These are phyloP conservation scores for Monarcha castaneiventris DNA, from an alignment of 2,113 vertebrate genomes.

Conservation along the genomic window DNA sequence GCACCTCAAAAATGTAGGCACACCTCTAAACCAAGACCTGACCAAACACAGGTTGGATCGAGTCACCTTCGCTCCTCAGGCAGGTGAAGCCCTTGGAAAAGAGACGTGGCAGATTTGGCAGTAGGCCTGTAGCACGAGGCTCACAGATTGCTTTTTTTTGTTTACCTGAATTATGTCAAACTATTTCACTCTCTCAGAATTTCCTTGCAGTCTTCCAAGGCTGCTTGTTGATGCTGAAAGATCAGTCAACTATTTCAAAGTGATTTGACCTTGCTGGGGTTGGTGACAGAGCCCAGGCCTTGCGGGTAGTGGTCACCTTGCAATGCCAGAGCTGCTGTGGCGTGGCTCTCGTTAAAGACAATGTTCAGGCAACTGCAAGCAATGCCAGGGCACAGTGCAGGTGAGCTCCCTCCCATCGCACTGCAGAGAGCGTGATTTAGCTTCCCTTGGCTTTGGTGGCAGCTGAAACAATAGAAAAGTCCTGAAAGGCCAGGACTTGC, in stretches of 20 bases:
- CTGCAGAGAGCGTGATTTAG: not conserved
- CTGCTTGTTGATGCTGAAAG: not conserved
- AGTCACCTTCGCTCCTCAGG: not conserved
- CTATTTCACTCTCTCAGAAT: not conserved
- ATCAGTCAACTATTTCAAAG: not conserved
- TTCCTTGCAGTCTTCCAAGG: not conserved
- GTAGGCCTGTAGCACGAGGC: not conserved
- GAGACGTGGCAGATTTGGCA: not conserved
- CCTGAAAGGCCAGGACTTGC: not conserved
- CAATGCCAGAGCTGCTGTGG: not conserved
- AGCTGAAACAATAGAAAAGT: conserved; percentile 46
- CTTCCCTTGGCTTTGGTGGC: not conserved
- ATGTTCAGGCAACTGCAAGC: not conserved
- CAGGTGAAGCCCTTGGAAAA: not conserved
- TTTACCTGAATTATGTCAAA: conserved; percentile 10
- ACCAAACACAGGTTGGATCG: not conserved
- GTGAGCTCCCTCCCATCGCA: not conserved
- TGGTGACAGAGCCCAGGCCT: not conserved
- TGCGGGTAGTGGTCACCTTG: not conserved
- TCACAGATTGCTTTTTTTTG: not conserved
- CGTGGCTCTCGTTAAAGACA: not conserved
- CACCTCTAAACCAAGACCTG: not conserved
- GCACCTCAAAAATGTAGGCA: not conserved
- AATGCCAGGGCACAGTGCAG: not conserved
- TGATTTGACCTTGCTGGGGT: not conserved